These are phyloP conservation scores for Caenorhabditis sp. DNA, from an alignment of 2,888 invertebrate genomes.

Conservation along the genomic window DNA sequence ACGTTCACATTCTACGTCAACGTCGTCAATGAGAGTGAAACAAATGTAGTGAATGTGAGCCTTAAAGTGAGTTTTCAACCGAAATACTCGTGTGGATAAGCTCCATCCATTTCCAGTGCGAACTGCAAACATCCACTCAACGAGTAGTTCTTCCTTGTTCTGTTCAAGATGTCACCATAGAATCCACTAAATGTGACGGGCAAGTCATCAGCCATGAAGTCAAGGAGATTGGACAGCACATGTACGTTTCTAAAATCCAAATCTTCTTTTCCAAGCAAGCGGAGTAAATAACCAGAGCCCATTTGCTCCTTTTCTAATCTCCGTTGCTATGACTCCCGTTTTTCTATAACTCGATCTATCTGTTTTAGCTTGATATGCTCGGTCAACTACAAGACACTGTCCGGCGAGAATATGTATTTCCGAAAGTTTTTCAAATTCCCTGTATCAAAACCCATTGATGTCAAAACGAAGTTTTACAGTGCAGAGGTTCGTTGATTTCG, in stretches of 20 bases:
- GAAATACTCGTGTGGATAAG: neutral
- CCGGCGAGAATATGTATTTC: conserved; percentile 90
- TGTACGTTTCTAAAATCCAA: conserved; percentile 86
- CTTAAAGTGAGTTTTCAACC: conserved; percentile 87
- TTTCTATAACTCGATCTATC: conserved; percentile 5
- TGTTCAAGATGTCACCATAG: conserved; percentile 85
- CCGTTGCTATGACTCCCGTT: conserved; percentile 34
- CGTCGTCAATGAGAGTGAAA: conserved; percentile 95
- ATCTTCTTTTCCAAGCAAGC: too few species aligned
- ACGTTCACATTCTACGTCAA: conserved; percentile 98
- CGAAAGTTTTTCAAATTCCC: conserved; percentile 97
- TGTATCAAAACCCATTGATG: conserved; percentile 97
- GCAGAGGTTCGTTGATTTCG: conserved; percentile 89
- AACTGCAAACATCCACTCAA: conserved; percentile 94
- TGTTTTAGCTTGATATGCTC: conserved; percentile 93
- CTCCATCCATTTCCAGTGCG: conserved; percentile 87
- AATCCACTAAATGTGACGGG: conserved; percentile 92
- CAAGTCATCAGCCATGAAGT: conserved; percentile 98
- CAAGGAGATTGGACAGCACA: conserved; percentile 98
- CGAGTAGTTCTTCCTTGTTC: conserved; percentile 88
- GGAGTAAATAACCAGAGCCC: neutral
- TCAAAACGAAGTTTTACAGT: conserved; percentile 97
- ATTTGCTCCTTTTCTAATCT: neutral
- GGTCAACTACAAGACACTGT: conserved; percentile 91
- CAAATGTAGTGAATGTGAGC: conserved; percentile 90